Evolutionary conservation across 1,140 invertebrate species (phyloP), one percentile per base, ranked within the genome.

Genomic region (Drosophila nannoptera): DNA sequence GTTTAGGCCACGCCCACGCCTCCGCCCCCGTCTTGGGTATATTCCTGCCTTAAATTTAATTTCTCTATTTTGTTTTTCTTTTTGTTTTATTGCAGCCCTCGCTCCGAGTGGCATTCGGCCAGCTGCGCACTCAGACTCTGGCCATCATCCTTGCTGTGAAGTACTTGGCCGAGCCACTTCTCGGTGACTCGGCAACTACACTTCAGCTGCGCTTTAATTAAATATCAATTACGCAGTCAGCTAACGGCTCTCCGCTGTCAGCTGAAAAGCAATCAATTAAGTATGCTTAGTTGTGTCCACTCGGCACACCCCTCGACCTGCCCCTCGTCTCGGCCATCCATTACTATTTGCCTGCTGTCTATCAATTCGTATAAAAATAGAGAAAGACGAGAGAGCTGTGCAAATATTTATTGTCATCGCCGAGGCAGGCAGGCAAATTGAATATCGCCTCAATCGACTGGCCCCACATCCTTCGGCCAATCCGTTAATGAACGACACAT

Each of bases 231-330:
- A 83, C 78, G 61, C 68, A 69, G 68, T 67, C 67, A 67, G 49
- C 49, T 58, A 45, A 56, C 22, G 1, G 63, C 42, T 35, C 61
- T 22, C 32, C 43, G 12, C 42, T 54, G 54, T 59, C 45, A 82
- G 76, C 76, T 84, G 64, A 66, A 76, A 84, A 69, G 80, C 78
- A 84, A 83, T 83, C 78, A 83, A 83, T 83, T 83, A 84, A 83
- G 78, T 76, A 66, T 68, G 55, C 80, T 84, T 65, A 70, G 67
- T 52, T 58, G 50, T 42, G 46, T 45, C 55, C 55, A 66, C 66
- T 69, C 49, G 16, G 31, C 48, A 64, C n/a, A 65, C 5, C 9
- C 53, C 31, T 32, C 49, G 2, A 6, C 36, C 45, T 3, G 22
- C 36, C 45, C 58, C 32, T 42, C 45, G 59, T 48, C 42, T 16